These are phyloP conservation scores for Drosophila emarginata DNA, from an alignment of 2,888 invertebrate genomes.

Conservation along the genomic window DNA sequence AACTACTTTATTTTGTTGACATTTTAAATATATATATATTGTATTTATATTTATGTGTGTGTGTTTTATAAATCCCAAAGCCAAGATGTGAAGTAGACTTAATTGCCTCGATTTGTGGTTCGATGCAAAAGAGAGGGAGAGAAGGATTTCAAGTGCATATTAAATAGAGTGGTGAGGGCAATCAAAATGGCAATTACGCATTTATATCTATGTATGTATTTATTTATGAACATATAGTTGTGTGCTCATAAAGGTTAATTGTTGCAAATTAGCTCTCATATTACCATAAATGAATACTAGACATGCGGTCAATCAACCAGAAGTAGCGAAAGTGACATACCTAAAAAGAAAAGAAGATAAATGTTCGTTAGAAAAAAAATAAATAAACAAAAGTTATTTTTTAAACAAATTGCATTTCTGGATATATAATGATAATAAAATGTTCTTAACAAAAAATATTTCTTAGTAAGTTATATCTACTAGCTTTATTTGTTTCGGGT, in stretches of 20 bases:
- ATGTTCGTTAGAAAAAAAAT: neutral
- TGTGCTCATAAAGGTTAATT: constrained; percentile 52
- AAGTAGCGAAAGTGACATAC: constrained; percentile 15
- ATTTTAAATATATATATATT: constrained; percentile 22
- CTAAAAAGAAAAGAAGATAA: constrained; percentile 32
- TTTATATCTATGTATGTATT: constrained; percentile 40
- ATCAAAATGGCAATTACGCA: constrained; percentile 49
- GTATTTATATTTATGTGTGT: constrained; percentile 15
- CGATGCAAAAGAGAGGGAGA: constrained; percentile 49
- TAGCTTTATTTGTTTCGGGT: too few species aligned
- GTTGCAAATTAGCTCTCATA: constrained; percentile 57
- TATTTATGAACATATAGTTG: constrained; percentile 21
- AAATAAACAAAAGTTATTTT: neutral
- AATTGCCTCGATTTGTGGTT: constrained; percentile 62
- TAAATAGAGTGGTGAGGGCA: constrained; percentile 50
- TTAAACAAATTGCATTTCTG: too few species aligned
- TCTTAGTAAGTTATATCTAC: too few species aligned
- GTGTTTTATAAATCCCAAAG: constrained; percentile 41
- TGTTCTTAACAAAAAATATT: too few species aligned
- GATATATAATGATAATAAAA: too few species aligned
- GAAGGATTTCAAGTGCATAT: constrained; percentile 57
- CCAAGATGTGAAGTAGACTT: constrained; percentile 37
- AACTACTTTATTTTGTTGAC: constrained; percentile 30
- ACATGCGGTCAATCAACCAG: constrained; percentile 15
- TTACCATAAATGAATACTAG: constrained; percentile 31